Evolutionary conservation across 1,140 invertebrate genomes (phyloP).

Genomic region (Drosophila miranda): DNA sequence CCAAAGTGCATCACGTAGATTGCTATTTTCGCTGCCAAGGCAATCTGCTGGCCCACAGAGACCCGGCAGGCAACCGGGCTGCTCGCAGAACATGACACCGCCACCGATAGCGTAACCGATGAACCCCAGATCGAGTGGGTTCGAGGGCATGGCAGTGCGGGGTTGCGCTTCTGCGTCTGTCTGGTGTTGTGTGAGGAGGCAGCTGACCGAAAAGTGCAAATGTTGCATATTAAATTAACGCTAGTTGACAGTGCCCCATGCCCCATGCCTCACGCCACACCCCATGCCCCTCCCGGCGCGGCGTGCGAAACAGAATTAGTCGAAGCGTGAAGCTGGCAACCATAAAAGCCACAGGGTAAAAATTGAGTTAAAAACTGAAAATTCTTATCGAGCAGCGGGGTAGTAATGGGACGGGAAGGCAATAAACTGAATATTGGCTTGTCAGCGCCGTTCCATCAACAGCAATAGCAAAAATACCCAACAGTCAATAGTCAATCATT

Average conservation of each 20-base stretch:
- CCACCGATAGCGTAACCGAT: conserved; percentile 44
- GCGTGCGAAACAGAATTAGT: conserved; percentile 43
- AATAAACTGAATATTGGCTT: conserved; percentile 37
- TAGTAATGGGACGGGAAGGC: conserved; percentile 1
- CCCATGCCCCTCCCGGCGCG: background rate
- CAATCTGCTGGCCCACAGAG: conserved; percentile 33
- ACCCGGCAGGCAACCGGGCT: background rate
- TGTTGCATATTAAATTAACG: conserved; percentile 79
- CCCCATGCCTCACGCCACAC: background rate
- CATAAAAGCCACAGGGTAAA: conserved; percentile 35
- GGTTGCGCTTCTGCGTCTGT: background rate
- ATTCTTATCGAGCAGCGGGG: conserved; percentile 28
- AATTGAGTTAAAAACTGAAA: conserved; percentile 40
- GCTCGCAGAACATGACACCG: conserved; percentile 25
- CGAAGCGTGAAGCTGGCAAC: conserved; percentile 46
- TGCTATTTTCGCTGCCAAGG: conserved; percentile 50
- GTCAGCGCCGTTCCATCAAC: conserved; percentile 44
- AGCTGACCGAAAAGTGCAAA: conserved; percentile 71
- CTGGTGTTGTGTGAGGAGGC: too few relatives aligned
- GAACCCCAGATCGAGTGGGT: conserved; percentile 27
- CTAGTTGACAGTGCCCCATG: conserved; percentile 31
- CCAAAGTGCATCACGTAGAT: conserved; percentile 65
- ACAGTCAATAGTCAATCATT: conserved; percentile 37
- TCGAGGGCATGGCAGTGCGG: background rate
- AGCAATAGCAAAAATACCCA: conserved; percentile 17